A percentile compares a stretch with the other conserved stretches of the same genome.
Conservation (phyloP, 2,113 vertebrate genomes). For the Caranx melampygus region DNA sequence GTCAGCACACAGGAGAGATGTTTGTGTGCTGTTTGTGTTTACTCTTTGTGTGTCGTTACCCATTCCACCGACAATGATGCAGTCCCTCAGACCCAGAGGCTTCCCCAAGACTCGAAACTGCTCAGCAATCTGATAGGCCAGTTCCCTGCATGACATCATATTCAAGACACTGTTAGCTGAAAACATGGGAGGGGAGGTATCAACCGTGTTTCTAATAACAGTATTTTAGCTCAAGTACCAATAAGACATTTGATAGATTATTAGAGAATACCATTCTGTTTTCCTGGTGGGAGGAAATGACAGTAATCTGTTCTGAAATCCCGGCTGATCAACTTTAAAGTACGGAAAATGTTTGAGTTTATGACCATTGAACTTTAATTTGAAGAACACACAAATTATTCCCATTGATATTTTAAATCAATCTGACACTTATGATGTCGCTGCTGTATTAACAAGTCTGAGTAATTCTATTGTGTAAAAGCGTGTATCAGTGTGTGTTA, state of each 20-base stretch:
- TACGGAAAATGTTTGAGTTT: no score
- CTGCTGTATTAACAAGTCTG: no score
- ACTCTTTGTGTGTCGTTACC: constrained; percentile 77
- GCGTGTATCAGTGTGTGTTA: constrained; percentile 46
- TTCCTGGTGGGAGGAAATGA: no score
- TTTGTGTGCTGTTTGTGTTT: not conserved
- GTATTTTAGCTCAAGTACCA: not conserved
- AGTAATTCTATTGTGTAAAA: no score
- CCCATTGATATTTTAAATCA: no score
- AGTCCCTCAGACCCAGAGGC: constrained; percentile 91
- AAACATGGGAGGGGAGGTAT: not conserved
- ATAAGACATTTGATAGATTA: not conserved
- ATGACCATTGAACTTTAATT: not conserved
- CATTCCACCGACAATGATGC: constrained; percentile 94
- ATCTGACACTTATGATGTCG: no score
- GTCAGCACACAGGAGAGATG: constrained; percentile 12
- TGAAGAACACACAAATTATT: no score
- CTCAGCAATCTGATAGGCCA: constrained; percentile 96
- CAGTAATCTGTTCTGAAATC: not conserved
- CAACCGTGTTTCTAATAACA: not conserved
- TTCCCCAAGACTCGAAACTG: constrained; percentile 95
- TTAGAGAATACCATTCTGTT: not conserved
- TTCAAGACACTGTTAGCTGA: not conserved
- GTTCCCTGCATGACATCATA: constrained; percentile 85
- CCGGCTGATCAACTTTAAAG: no score